Base-by-base conservation (phyloP, 2,888 invertebrate genomes). In the Tortricodes alternella region DNA sequence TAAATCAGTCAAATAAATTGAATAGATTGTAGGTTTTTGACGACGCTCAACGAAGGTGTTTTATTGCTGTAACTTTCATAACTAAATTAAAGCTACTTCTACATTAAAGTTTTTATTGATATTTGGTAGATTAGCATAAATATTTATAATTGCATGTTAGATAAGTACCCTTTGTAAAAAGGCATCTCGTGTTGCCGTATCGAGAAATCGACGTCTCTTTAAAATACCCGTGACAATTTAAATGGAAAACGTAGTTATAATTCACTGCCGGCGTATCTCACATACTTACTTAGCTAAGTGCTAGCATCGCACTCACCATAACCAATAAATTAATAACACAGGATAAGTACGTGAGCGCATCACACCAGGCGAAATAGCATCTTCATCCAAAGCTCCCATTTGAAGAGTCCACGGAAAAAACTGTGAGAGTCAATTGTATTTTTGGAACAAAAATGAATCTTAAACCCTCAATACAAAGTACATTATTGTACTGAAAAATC, bases 311-410 rank as follows among this genome's bases (percentile, higher is more conserved):
- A 29, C 16, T n/a, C 18, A 44, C 27, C 11, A 27, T 4, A 44
- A 3, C 43, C 43, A 18, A 29, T 29, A 44, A 44, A 44, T 24
- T 15, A 15, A 29, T 44, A 29, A 44, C 43, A 16, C 24, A 5
- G 5, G 16, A 15, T n/a, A n/a, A 29, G 11, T 24, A 8, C 24
- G 18, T 7, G 8, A 23, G 13, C 38, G 34, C 29, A 27, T 2
- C 8, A 38, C 19, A 39, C 55, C 52, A 46, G 37, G 13, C 43
- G 46, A 39, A 51, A 60, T n/a, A n/a, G n/a, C n/a, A n/a, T n/a
- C n/a, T n/a, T n/a, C n/a, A n/a, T n/a, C n/a, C n/a, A n/a, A n/a
- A n/a, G n/a, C n/a, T n/a, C n/a, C n/a, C n/a, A n/a, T n/a, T n/a
- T n/a, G n/a, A n/a, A n/a, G n/a, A n/a, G n/a, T n/a, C n/a, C n/a